These are phyloP conservation scores for Scaptomyza polygonia DNA, from an alignment of 2,888 invertebrate species.

Conservation along the genomic window DNA sequence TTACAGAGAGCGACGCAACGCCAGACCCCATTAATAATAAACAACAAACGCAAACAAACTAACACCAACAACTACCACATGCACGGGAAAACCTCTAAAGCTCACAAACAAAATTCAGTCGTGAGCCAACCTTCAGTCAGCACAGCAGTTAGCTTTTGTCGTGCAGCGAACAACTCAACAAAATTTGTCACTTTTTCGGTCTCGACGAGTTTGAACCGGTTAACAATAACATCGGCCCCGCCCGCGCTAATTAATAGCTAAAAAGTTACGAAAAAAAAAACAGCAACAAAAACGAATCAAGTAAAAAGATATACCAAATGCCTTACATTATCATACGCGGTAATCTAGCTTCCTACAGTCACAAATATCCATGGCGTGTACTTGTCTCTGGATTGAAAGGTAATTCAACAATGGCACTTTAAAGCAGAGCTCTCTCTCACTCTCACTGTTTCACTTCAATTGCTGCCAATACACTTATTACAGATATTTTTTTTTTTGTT, in stretches of 20 bases:
- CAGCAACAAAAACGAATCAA: too few relatives aligned
- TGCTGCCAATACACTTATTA: constrained; percentile 16
- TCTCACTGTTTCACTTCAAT: not conserved
- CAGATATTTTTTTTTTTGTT: constrained; percentile 32
- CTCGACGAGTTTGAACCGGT: constrained; percentile 55
- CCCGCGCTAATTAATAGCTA: constrained; percentile 54
- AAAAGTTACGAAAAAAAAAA: constrained; percentile 28
- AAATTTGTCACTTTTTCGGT: constrained; percentile 32
- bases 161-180: constrained; percentile 26
- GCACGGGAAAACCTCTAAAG: constrained; percentile 51
- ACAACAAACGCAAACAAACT: constrained; percentile 48
- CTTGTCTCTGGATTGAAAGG: constrained; percentile 94
- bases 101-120: constrained; percentile 60
- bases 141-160: constrained; percentile 55
- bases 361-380: constrained; percentile 94
- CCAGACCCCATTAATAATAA: constrained; percentile 56
- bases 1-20: constrained; percentile 55
- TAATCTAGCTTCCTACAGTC: constrained; percentile 93
- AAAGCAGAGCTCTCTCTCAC: constrained; percentile 24
- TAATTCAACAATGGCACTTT: constrained; percentile 81
- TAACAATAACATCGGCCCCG: constrained; percentile 36
- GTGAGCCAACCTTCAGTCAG: constrained; percentile 64
- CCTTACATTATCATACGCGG: constrained; percentile 96
- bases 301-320: constrained; percentile 85
- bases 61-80: constrained; percentile 34